Conservation (phyloP, 1,140 invertebrate genomes). For the Matsumurasca onukii region DNA sequence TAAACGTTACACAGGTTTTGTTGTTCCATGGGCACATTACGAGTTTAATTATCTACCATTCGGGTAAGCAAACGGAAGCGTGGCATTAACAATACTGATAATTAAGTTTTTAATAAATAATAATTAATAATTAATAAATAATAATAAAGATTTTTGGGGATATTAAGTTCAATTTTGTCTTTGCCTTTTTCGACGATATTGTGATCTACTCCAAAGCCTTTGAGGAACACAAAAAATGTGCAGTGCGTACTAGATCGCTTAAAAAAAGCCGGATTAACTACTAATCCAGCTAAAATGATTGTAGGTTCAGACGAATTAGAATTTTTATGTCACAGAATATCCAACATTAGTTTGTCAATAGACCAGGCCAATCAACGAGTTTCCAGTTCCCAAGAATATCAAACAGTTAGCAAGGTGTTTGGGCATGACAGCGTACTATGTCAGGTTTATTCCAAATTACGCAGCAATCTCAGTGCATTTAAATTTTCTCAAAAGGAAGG, state of each 20-base stretch:
- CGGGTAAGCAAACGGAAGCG: background rate
- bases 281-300: background rate
- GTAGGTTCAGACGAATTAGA: background rate
- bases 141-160: conserved; percentile 10
- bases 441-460: conserved; percentile 5
- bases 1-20: background rate
- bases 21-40: background rate
- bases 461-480: background rate
- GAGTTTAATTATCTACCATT: background rate
- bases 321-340: background rate
- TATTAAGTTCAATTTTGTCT: conserved; percentile 8
- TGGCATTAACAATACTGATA: background rate
- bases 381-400: background rate
- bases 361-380: background rate
- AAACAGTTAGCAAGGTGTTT: background rate
- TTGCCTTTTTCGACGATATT: background rate
- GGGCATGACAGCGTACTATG: background rate
- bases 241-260: background rate
- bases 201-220: background rate
- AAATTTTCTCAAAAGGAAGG: background rate
- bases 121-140: no score
- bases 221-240: background rate
- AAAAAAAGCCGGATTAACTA: background rate
- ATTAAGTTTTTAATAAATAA: no score
- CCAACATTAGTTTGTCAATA: background rate